These are phyloP conservation scores for Mesorhabditis spiculigera DNA, from an alignment of 2,888 invertebrate species.

Conservation along the genomic window DNA sequence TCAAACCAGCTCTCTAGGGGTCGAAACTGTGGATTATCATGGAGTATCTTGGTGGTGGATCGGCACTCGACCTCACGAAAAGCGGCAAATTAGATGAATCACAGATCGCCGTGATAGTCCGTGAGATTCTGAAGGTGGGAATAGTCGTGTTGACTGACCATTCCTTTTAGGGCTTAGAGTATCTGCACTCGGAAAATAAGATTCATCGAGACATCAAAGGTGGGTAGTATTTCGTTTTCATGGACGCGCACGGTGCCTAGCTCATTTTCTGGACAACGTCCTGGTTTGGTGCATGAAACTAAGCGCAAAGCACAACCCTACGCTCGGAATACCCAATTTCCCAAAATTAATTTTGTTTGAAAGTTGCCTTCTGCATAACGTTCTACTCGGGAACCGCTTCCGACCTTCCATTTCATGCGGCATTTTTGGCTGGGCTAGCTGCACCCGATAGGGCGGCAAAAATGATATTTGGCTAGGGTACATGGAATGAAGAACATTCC, in stretches of 20 bases:
- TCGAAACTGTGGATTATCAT: slow-evolving; percentile 99
- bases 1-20: slow-evolving; percentile 68
- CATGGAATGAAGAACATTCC: slow-evolving; percentile 9
- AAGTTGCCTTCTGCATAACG: no score
- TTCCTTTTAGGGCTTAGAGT: slow-evolving; percentile 77
- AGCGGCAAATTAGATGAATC: slow-evolving; percentile 91
- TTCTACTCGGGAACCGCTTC: no score
- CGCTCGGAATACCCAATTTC: no score
- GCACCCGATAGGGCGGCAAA: no score
- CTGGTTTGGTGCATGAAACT: no score
- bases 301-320: no score
- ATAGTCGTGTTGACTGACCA: background rate
- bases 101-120: slow-evolving; percentile 96
- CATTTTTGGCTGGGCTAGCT: no score
- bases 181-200: slow-evolving; percentile 95
- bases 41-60: slow-evolving; percentile 99
- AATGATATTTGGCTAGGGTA: no score
- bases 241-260: no score
- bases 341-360: no score
- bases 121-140: slow-evolving; percentile 81
- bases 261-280: no score
- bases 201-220: slow-evolving; percentile 94
- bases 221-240: slow-evolving; percentile 15
- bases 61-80: slow-evolving; percentile 97
- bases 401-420: no score